Conservation (phyloP, 2,113 vertebrate species). For the Piaya cayana region DNA sequence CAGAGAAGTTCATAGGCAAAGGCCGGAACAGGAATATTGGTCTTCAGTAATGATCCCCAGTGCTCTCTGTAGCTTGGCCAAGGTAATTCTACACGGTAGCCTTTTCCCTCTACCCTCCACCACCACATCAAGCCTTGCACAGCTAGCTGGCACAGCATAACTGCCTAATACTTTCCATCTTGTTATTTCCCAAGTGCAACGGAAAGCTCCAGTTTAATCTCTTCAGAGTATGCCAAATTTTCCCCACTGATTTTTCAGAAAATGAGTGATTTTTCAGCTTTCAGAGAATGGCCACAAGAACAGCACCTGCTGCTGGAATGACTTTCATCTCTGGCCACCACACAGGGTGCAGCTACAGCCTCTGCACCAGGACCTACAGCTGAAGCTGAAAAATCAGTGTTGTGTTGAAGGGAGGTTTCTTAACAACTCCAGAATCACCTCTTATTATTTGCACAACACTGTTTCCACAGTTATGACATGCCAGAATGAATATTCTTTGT, state of each 20-base stretch:
- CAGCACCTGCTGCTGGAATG: background rate
- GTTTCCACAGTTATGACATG: background rate
- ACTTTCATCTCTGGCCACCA: background rate
- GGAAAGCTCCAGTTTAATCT: background rate
- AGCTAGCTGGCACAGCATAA: background rate
- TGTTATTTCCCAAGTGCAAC: background rate
- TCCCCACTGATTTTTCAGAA: background rate
- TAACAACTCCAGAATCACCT: background rate
- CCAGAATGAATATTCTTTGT: background rate
- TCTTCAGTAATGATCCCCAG: background rate
- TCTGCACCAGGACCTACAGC: background rate
- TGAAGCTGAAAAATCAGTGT: background rate
- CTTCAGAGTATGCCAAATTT: background rate
- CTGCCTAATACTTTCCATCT: background rate
- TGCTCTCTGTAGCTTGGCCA: background rate
- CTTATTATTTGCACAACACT: background rate
- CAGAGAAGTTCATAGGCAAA: background rate
- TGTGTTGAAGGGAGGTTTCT: background rate
- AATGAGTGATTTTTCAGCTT: background rate
- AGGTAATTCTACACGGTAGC: background rate
- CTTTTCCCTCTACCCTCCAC: background rate
- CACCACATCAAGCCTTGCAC: background rate
- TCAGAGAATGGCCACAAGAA: background rate
- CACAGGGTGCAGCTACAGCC: background rate
- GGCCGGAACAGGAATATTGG: background rate